Evolutionary conservation across 2,888 invertebrate genomes (phyloP).

Genomic region (Acleris emargana): DNA sequence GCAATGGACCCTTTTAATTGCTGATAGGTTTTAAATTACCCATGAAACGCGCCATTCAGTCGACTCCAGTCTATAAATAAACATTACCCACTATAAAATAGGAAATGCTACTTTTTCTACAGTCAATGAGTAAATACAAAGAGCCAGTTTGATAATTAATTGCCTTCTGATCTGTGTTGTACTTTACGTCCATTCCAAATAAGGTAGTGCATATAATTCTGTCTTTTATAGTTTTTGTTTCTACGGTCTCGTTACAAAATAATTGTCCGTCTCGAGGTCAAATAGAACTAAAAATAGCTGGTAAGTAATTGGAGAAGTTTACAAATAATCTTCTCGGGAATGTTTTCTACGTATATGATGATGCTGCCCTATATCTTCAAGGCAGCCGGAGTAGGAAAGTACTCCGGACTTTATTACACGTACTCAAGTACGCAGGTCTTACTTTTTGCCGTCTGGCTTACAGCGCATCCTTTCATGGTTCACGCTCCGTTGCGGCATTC

Average conservation of each 20-base stretch:
- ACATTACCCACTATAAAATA: conserved; percentile 9
- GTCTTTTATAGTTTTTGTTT: no score
- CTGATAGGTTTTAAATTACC: conserved; percentile 56
- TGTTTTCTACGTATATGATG: not conserved
- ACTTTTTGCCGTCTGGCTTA: conserved; percentile 44
- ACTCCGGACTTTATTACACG: conserved; percentile 30
- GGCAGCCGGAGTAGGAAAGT: conserved; percentile 6
- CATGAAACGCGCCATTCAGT: conserved; percentile 31
- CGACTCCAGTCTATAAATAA: conserved; percentile 23
- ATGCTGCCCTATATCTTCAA: not conserved
- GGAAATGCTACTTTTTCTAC: conserved; percentile 6
- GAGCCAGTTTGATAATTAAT: not conserved
- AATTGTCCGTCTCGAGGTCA: no score
- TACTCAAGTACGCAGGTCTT: conserved; percentile 41
- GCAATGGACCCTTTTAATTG: conserved; percentile 40
- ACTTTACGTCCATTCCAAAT: not conserved
- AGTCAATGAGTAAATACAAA: not conserved
- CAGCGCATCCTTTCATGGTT: conserved; percentile 69
- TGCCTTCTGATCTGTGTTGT: not conserved
- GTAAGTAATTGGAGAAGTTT: no score
- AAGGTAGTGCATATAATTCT: no score
- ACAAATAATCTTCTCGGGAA: no score
- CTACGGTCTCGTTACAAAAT: no score
- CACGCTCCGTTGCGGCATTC: conserved; percentile 72
- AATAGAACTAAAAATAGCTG: no score